These are phyloP conservation scores for Dicentrarchus labrax DNA, from an alignment of 2,113 vertebrate genomes.

Conservation along the genomic window DNA sequence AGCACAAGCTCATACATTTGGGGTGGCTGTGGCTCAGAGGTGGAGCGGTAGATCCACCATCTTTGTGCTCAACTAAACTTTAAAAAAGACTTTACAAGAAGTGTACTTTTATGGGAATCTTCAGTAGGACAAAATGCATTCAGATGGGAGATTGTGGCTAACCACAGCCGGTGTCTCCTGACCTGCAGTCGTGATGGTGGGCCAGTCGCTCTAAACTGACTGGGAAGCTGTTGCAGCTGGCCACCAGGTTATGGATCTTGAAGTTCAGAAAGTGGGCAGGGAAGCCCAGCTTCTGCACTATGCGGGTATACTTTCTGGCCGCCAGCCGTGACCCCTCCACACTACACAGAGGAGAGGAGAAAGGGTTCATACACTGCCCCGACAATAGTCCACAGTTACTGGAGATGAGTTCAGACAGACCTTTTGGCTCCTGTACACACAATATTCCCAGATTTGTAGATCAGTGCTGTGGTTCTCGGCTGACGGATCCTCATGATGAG, in stretches of 20 bases:
- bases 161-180: constrained; percentile 29
- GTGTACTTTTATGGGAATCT: too few relatives aligned
- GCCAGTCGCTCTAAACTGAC: constrained; percentile 88
- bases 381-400: background rate
- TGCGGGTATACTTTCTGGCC: constrained; percentile 88
- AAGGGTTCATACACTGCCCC: background rate
- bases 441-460: constrained; percentile 92
- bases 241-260: constrained; percentile 92
- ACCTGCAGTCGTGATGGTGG: constrained; percentile 90
- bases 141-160: background rate
- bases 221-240: constrained; percentile 87
- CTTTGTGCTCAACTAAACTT: background rate
- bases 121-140: background rate
- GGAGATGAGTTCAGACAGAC: constrained; percentile 65
- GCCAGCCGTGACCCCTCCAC: constrained; percentile 89
- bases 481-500: constrained; percentile 92
- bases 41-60: too few relatives aligned
- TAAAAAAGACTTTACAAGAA: too few relatives aligned
- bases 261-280: constrained; percentile 92
- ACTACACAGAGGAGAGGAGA: constrained; percentile 67
- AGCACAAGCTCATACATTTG: too few relatives aligned
- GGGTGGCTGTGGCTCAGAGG: too few relatives aligned
- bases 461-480: constrained; percentile 90
- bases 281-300: constrained; percentile 93
- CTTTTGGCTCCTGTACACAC: constrained; percentile 93